Evolutionary conservation across 2,797 vertebrate genomes (phyloP).

Genomic region (Ctenopoma multispine): DNA sequence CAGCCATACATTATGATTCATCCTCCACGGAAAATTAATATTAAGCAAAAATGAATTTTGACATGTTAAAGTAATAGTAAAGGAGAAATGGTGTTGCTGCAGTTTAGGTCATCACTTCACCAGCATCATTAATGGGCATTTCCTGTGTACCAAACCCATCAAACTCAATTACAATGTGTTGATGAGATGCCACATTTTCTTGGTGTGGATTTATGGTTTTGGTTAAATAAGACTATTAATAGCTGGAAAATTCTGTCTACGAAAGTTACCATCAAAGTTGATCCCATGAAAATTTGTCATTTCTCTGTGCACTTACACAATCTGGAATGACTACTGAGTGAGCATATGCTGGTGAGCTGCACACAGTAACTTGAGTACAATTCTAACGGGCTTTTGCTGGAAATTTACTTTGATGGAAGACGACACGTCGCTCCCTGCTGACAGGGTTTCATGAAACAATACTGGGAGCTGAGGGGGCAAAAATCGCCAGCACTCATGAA

Average conservation of each 20-base stretch:
- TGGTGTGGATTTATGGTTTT: no score
- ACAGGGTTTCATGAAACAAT: conserved; percentile 50
- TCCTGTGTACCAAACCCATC: no score
- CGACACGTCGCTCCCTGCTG: conserved; percentile 25
- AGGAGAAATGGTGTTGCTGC: neutral
- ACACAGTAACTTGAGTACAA: conserved; percentile 1
- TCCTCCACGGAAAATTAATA: neutral
- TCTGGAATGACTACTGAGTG: neutral
- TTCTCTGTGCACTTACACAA: no score
- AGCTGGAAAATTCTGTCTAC: no score
- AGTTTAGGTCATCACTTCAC: neutral
- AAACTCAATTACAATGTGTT: no score
- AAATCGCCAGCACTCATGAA: conserved; percentile 21
- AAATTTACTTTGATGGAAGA: conserved; percentile 25
- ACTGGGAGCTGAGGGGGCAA: conserved; percentile 26
- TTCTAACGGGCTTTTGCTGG: conserved; percentile 16
- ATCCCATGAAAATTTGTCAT: no score
- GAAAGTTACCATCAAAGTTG: neutral
- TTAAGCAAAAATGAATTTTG: neutral
- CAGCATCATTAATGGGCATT: no score
- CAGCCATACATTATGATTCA: neutral
- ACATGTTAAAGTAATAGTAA: no score
- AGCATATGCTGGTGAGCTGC: conserved; percentile 13
- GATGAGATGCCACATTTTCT: no score
- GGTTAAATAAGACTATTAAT: no score